These are phyloP conservation scores for Oostethus manadensis DNA, from an alignment of 2,113 vertebrate genomes.

Conservation along the genomic window DNA sequence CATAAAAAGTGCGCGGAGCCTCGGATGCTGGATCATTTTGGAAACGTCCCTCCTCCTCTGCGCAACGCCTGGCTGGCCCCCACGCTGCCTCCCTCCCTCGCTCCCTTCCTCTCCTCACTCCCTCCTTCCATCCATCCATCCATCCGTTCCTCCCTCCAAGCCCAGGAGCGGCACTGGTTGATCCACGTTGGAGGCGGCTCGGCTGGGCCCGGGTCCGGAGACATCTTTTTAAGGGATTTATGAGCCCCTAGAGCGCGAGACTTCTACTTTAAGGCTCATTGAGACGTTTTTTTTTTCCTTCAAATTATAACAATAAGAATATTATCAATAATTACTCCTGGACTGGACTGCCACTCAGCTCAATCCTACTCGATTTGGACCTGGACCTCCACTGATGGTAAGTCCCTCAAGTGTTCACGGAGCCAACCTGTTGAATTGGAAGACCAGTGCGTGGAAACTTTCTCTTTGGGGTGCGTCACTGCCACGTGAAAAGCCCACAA, in stretches of 20 bases:
- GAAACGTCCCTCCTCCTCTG: conserved; percentile 37
- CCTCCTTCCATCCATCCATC: not conserved
- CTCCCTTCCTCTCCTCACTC: conserved; percentile 13
- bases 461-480: no score
- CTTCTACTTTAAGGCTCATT: conserved; percentile 40
- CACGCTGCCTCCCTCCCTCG: not conserved
- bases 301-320: not conserved
- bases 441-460: not conserved
- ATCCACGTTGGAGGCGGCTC: conserved; percentile 4
- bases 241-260: conserved; percentile 36
- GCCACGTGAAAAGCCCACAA: no score
- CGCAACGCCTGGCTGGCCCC: conserved; percentile 24
- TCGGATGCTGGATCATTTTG: conserved; percentile 71
- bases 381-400: conserved; percentile 74
- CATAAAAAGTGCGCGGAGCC: conserved; percentile 71
- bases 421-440: not conserved
- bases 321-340: conserved; percentile 23
- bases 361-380: conserved; percentile 51
- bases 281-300: conserved; percentile 34
- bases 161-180: not conserved
- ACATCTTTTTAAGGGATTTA: conserved; percentile 57
- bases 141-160: not conserved
- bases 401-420: conserved; percentile 27
- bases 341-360: conserved; percentile 46
- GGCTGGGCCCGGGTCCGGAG: conserved; percentile 11